Evolutionary conservation across 2,797 vertebrate species (phyloP).

Genomic region (Dendrocincla tyrannina): DNA sequence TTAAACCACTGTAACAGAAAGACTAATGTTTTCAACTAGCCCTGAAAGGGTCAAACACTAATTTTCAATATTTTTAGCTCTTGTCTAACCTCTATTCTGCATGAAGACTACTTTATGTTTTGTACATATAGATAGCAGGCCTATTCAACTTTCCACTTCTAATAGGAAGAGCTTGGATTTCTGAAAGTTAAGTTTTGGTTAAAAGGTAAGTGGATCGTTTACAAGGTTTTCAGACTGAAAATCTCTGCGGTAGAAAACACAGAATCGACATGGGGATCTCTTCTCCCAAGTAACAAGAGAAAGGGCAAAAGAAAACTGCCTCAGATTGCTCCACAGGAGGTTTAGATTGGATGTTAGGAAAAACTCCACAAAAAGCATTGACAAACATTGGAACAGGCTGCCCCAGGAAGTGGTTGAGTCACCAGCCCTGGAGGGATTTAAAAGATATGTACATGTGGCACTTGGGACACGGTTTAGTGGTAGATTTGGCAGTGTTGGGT

Average conservation of each 20-base stretch:
- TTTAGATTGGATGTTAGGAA: not conserved
- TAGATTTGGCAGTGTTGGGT: not conserved
- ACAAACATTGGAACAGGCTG: not conserved
- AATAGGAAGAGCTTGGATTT: not conserved
- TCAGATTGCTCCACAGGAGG: not conserved
- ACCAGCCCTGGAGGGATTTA: not conserved
- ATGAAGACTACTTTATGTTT: not conserved
- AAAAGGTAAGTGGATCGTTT: not conserved
- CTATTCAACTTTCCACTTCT: not conserved
- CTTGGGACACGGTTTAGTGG: not conserved
- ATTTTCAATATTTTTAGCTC: not conserved
- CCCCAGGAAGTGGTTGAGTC: not conserved
- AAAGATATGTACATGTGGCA: not conserved
- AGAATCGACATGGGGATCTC: not conserved
- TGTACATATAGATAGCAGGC: fast-evolving
- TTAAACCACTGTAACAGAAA: not conserved
- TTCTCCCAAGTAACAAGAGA: not conserved
- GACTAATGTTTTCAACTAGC: not conserved
- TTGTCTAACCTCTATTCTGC: not conserved
- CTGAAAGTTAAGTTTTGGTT: not conserved
- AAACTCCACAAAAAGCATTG: not conserved
- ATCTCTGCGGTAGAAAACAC: not conserved
- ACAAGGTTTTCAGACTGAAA: not conserved
- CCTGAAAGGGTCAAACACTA: not conserved
- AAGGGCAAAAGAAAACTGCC: not conserved